These are phyloP conservation scores for Phylloscopus whistleri DNA, from an alignment of 2,113 vertebrate genomes.

Conservation along the genomic window DNA sequence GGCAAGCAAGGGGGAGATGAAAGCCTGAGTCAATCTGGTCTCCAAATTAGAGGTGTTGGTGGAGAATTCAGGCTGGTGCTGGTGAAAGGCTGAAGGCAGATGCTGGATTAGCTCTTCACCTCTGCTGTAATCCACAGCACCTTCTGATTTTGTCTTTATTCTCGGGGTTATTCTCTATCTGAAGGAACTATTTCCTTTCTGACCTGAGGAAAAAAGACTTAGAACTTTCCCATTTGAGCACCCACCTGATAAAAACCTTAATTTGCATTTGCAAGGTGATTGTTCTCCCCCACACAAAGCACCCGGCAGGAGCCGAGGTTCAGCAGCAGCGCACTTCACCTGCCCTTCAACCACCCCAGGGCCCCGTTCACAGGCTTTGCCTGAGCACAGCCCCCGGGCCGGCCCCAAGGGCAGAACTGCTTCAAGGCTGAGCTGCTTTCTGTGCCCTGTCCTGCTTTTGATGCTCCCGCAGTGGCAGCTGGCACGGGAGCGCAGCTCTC, in stretches of 20 bases:
- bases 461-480: neutral
- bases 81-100: neutral
- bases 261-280: neutral
- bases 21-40: neutral
- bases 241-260: neutral
- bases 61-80: neutral
- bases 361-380: fast-evolving
- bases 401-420: neutral
- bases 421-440: neutral
- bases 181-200: neutral
- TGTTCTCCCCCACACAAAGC: neutral
- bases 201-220: fast-evolving
- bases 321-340: neutral
- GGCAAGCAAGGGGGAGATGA: neutral
- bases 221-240: neutral
- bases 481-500: neutral
- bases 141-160: neutral
- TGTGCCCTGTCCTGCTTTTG: neutral
- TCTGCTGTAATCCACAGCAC: neutral
- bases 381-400: neutral
- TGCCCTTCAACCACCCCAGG: neutral
- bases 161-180: neutral
- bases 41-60: neutral
- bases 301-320: fast-evolving
- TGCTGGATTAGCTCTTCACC: too few species aligned